These are phyloP conservation scores for Sorex maritimensis DNA, from an alignment of 2,797 vertebrate species.

Conservation along the genomic window DNA sequence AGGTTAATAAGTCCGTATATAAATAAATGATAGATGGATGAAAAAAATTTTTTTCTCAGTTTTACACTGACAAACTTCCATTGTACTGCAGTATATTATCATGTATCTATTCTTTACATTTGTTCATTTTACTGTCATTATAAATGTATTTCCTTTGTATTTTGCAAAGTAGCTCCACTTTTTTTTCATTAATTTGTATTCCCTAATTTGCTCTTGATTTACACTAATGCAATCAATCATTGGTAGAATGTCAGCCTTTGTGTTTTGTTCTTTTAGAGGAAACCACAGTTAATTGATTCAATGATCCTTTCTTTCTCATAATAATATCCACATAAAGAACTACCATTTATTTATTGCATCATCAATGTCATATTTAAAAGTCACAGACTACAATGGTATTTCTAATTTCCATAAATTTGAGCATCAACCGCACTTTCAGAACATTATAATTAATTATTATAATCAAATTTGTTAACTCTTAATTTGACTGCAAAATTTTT, in stretches of 20 bases:
- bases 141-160: not conserved
- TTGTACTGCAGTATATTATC: not conserved
- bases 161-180: not conserved
- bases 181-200: not conserved
- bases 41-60: not conserved
- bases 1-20: not conserved
- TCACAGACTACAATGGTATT: not conserved
- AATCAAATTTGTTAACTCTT: not conserved
- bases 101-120: not conserved
- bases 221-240: rapidly evolving
- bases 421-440: not conserved
- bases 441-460: not conserved
- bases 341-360: not conserved
- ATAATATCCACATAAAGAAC: not conserved
- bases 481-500: not conserved
- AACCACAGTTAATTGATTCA: not conserved
- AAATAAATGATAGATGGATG: not conserved
- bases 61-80: not conserved
- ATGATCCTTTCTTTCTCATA: not conserved
- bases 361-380: not conserved
- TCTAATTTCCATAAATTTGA: not conserved
- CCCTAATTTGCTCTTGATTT: not conserved
- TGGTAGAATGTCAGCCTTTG: not conserved
- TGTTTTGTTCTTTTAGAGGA: not conserved
- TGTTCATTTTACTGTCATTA: not conserved